phyloP scores from a whole-genome alignment of 2,797 vertebrate genomes.

The Enteromius treurensis region DNA sequence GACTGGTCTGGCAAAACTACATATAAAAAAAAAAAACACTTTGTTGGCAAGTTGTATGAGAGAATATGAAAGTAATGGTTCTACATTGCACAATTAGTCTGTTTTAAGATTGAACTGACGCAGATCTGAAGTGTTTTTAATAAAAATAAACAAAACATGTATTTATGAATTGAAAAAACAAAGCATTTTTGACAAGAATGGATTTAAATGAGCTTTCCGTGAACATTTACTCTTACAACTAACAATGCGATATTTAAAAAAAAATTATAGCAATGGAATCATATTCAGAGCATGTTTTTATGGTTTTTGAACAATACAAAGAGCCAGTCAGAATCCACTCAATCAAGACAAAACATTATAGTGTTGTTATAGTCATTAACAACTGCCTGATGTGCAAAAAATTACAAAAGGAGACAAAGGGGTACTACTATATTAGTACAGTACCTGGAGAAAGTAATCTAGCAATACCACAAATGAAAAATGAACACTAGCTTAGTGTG shows the following conservation, averaged over 20 bases:
- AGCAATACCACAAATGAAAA: background rate
- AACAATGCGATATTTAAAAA: background rate
- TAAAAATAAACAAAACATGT: background rate
- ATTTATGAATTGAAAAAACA: background rate
- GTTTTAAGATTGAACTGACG: background rate
- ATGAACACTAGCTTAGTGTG: background rate
- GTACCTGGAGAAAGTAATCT: background rate
- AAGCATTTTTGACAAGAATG: background rate
- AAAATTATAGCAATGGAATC: background rate
- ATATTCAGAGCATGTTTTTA: background rate
- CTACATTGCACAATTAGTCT: background rate
- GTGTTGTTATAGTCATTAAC: background rate
- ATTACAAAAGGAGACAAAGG: background rate
- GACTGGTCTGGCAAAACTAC: background rate
- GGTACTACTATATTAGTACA: background rate
- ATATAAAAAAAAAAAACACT: background rate
- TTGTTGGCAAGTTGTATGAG: background rate
- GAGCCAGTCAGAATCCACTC: background rate
- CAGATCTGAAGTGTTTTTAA: background rate
- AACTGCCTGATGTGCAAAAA: background rate
- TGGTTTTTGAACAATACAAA: background rate
- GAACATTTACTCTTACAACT: background rate
- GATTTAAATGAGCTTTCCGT: background rate
- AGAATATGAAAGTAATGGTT: background rate
- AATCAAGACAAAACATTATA: background rate